Base-by-base conservation (phyloP, 2,888 invertebrate genomes). In the Cataglyphis albicans region DNA sequence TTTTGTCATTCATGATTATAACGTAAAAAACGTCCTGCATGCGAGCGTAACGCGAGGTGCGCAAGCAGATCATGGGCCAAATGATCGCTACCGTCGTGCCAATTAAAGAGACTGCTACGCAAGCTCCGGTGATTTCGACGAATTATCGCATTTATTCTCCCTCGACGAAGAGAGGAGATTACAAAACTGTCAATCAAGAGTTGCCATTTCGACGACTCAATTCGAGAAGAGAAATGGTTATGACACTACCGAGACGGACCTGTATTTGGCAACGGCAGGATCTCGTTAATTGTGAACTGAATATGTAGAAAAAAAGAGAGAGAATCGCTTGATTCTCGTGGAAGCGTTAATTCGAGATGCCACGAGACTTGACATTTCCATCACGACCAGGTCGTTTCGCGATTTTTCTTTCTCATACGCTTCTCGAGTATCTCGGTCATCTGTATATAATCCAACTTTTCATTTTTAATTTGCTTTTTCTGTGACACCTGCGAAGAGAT, bases 201-300 rank as follows among this genome's bases (percentile, higher is more conserved):
- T 61, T 80, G 83, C 57, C 55, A 52, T 55, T 44, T 63, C 73
- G 88, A 89, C 85, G 82, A 82, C 88, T 89, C 88, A 89, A 89
- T 89, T 85, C 85, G 84, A 73, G 1, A 15, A 32, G 7, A 25
- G n/a, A 55, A 70, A 65, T 70, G 72, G 63, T 89, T 87, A 89
- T 85, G 89, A 89, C 85, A 72, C 59, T 81, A 5, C 6, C 52
- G n/a, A 52, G 25, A 25, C 38, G 48, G 12, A 57, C 52, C 88
- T 89, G 82, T 89, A 89, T 89, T 88, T 65, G 89, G 89, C 61
- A 35, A 21, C 64, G 81, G 32, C 80, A 76, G 74, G 74, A 21
- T 72, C 89, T 89, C 88, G 88, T 89, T 89, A 89, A 82, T 29
- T 67, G 52, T 38, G 32, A 55, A 80, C 38, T 41, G 32, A 48